phyloP scores from a whole-genome alignment of 2,797 vertebrate genomes.

The Capromys pilorides region DNA sequence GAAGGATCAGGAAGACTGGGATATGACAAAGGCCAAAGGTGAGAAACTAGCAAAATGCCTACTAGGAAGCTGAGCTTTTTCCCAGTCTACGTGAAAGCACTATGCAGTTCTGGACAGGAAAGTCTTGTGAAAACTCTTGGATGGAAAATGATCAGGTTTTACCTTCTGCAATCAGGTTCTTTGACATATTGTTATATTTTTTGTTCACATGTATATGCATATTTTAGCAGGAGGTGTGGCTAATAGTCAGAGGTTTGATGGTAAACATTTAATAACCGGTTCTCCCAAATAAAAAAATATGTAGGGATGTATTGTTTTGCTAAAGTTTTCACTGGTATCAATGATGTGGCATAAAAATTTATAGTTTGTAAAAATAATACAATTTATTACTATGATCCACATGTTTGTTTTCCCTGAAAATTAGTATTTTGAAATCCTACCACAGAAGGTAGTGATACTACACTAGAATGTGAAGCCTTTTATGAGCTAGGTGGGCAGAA shows the following conservation, averaged over 20 bases:
- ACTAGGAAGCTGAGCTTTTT: neutral
- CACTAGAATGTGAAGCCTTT: neutral
- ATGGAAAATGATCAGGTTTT: neutral
- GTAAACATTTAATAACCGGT: neutral
- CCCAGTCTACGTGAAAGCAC: neutral
- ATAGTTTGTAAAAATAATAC: conserved; percentile 6
- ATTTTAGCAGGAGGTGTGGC: neutral
- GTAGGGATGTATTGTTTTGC: neutral
- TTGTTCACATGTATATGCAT: neutral
- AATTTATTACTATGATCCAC: neutral
- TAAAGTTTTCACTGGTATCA: neutral
- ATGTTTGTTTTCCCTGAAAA: neutral
- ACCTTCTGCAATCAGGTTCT: neutral
- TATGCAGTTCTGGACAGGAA: neutral
- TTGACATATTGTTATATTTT: neutral
- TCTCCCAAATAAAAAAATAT: neutral
- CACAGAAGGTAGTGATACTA: neutral
- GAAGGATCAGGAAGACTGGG: too few species aligned
- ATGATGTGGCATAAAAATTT: neutral
- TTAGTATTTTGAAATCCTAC: neutral
- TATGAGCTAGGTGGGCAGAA: neutral
- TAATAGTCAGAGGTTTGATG: neutral
- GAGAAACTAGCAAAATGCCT: neutral
- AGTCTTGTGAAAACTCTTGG: neutral
- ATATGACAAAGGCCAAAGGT: neutral